Percentiles rank a stretch among this genome's conserved stretches.
phyloP scores from a whole-genome alignment of 2,797 vertebrate species.

The Phylloscopus collybita region DNA sequence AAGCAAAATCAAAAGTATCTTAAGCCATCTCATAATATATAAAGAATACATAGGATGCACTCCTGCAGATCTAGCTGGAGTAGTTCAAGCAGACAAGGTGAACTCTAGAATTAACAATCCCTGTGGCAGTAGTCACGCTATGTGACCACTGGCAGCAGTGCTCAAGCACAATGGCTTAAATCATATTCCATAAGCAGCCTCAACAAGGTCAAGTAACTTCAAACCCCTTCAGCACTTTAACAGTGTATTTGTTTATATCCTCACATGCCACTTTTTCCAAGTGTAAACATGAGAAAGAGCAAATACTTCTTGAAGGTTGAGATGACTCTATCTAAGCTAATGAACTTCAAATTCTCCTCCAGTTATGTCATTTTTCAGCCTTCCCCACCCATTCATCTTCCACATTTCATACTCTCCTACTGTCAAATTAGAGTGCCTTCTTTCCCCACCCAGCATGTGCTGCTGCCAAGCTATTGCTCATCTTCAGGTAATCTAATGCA shows the following conservation, averaged over 20 bases:
- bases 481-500: conserved; percentile 1
- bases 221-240: background rate
- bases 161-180: background rate
- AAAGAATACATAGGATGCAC: background rate
- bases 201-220: background rate
- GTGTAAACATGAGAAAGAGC: background rate
- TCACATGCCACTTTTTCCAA: background rate
- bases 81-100: background rate
- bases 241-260: background rate
- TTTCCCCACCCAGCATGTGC: background rate
- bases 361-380: background rate
- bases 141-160: background rate
- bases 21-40: background rate
- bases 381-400: conserved; percentile 4
- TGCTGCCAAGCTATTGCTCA: conserved; percentile 20
- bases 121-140: background rate
- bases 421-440: background rate
- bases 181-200: background rate
- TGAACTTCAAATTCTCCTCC: background rate
- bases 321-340: background rate
- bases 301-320: background rate
- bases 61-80: background rate
- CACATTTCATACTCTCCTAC: background rate
- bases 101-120: background rate
- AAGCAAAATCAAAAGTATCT: background rate